Conservation (phyloP, 2,113 vertebrate genomes). For the Triplophysa dalaica region DNA sequence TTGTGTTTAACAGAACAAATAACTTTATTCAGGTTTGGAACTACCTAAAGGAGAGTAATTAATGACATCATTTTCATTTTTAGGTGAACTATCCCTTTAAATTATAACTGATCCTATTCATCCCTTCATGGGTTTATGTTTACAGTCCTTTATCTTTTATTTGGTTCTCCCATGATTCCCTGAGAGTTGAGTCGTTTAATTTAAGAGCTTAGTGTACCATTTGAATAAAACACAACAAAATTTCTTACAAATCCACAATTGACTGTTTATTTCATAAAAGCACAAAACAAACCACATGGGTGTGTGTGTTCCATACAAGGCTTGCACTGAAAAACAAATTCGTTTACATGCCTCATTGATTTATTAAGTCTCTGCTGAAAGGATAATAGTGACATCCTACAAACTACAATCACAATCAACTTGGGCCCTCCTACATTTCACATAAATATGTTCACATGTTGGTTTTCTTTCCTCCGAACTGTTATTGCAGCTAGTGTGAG, state of each 20-base stretch:
- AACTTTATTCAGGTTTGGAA: no score
- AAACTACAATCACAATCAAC: conserved; percentile 33
- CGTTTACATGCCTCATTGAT: conserved; percentile 7
- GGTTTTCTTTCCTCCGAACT: conserved; percentile 2
- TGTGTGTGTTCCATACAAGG: conserved; percentile 8
- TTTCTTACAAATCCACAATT: conserved; percentile 26
- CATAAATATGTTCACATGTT: conserved; percentile 24
- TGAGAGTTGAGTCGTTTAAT: no score
- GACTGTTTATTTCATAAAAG: conserved; percentile 79
- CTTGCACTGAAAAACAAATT: background rate
- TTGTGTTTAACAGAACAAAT: no score
- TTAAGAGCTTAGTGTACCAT: background rate
- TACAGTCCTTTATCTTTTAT: no score
- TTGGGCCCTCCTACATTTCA: conserved; percentile 10
- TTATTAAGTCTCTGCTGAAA: conserved; percentile 9
- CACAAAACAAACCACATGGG: conserved; percentile 44
- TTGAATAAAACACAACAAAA: background rate
- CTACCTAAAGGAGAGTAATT: no score
- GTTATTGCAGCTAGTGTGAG: background rate
- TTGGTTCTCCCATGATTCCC: no score
- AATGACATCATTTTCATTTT: no score
- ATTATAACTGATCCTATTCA: no score
- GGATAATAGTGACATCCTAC: conserved; percentile 13
- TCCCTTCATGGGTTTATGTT: no score
- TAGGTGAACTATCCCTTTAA: no score